Conservation (phyloP, 2,888 invertebrate genomes). For the Coleophora deauratella region DNA sequence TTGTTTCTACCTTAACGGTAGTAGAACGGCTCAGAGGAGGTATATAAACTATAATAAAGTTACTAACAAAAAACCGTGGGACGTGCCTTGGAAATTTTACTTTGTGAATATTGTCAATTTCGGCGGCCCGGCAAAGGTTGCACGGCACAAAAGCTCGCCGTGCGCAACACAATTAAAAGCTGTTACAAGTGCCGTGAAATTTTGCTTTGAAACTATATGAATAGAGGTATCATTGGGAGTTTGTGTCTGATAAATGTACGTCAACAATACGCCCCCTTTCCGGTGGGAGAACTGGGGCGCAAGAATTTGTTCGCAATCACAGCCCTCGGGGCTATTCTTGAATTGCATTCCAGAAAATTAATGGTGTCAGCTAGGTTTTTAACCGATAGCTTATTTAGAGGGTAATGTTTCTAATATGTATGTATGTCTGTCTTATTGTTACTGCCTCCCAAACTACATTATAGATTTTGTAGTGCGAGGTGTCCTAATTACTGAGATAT, state of each 20-base stretch:
- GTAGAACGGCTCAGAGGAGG: conserved; percentile 48
- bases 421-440: too few relatives aligned
- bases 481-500: too few relatives aligned
- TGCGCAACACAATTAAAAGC: conserved; percentile 46
- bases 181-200: conserved; percentile 55
- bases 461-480: too few relatives aligned
- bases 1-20: conserved; percentile 67
- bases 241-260: conserved; percentile 52
- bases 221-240: conserved; percentile 59
- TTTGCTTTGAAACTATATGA: conserved; percentile 41
- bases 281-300: conserved; percentile 22
- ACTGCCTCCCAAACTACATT: too few relatives aligned
- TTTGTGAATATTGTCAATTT: conserved; percentile 37
- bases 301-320: conserved; percentile 14
- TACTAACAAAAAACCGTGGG: conserved; percentile 46
- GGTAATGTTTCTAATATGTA: too few relatives aligned
- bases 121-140: conserved; percentile 43
- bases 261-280: conserved; percentile 61
- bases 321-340: too few relatives aligned
- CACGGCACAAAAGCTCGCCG: conserved; percentile 35
- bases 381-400: too few relatives aligned
- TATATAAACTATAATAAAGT: conserved; percentile 26
- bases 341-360: too few relatives aligned
- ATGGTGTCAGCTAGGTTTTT: too few relatives aligned
- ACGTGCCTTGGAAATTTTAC: conserved; percentile 38